Evolutionary conservation across 1,140 invertebrate genomes (phyloP), one percentile per base, ranked within the genome.

Genomic region (Thaumetopoea pityocampa): DNA sequence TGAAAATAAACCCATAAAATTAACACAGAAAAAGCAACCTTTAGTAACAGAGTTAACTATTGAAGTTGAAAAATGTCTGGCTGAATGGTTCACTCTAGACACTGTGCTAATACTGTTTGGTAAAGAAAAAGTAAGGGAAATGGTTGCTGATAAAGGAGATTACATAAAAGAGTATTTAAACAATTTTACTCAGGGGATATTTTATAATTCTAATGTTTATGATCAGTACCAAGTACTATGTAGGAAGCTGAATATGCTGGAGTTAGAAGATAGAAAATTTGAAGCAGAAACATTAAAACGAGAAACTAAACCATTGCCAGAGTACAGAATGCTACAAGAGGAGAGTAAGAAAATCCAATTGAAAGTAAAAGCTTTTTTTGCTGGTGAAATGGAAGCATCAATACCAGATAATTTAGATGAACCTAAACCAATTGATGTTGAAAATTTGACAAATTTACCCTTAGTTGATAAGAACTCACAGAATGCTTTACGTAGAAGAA

Each of bases 81-180:
- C 82, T 7, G 86, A 89, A 65, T 90, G 88, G 89, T 81, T 89
- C 43, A 87, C 85, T n/a, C 50, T 89, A 9, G 88, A 90, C 33
- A 86, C 88, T 1, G 61, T 87, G 35, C 56, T 87, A 4, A 87
- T 87, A 52, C 44, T 90, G 34, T 86, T 87, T 69, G 88, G 88
- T 2, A 87, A 89, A 63, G 68, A 78, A 18, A 86, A 74, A 70
- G 74, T 89, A 3, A 88, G 85, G 68, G 73, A 87, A 66, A 77
- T 88, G 47, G 67, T 90, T 1, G 51, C 67, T 27, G 85, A 88
- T 34, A 88, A 88, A 65, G 86, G 85, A 28, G 71, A 84, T 54
- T 66, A 62, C 60, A 78, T 89, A 20, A 82, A 84, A 54, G 70
- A 87, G 29, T 88, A 87, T 57, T 71, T 88, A 44, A 82, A 86